These are phyloP conservation scores for Thereva unica DNA, from an alignment of 2,888 invertebrate genomes.

Conservation along the genomic window DNA sequence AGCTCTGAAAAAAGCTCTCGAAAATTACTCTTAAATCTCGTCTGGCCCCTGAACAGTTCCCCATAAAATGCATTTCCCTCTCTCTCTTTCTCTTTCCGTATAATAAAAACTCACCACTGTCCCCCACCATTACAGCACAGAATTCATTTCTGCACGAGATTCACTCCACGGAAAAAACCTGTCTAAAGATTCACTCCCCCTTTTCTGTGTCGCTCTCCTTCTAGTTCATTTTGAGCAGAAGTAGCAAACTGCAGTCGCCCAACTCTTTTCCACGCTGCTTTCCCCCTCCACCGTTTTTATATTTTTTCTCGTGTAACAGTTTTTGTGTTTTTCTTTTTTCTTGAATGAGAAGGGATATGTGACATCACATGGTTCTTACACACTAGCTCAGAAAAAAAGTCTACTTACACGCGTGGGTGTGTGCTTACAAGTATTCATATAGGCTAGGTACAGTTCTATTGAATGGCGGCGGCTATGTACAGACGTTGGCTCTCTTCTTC, in stretches of 20 bases:
- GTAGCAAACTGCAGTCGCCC: not conserved
- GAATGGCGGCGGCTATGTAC: conserved; percentile 6
- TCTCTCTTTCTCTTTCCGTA: too few relatives aligned
- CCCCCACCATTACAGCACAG: conserved; percentile 8
- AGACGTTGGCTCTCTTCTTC: not conserved
- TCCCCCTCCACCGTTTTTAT: not conserved
- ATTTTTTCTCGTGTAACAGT: not conserved
- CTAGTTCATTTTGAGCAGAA: conserved; percentile 18
- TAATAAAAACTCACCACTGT: not conserved
- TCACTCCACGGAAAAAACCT: conserved; percentile 1
- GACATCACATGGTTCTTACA: conserved; percentile 36
- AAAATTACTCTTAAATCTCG: too few relatives aligned
- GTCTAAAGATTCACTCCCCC: conserved; percentile 21
- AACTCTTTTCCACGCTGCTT: not conserved
- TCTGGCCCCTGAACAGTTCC: too few relatives aligned
- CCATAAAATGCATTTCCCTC: too few relatives aligned
- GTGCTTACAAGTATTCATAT: not conserved
- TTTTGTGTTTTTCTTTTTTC: conserved; percentile 17
- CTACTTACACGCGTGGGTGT: conserved; percentile 24
- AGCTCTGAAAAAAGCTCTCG: too few relatives aligned
- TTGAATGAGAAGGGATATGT: conserved; percentile 34
- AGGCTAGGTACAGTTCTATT: not conserved
- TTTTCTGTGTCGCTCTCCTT: conserved; percentile 21
- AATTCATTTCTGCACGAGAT: conserved; percentile 8
- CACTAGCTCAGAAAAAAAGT: conserved; percentile 15